Evolutionary conservation across 2,888 invertebrate genomes (phyloP).

Genomic region (Lasioglossum villosulum): DNA sequence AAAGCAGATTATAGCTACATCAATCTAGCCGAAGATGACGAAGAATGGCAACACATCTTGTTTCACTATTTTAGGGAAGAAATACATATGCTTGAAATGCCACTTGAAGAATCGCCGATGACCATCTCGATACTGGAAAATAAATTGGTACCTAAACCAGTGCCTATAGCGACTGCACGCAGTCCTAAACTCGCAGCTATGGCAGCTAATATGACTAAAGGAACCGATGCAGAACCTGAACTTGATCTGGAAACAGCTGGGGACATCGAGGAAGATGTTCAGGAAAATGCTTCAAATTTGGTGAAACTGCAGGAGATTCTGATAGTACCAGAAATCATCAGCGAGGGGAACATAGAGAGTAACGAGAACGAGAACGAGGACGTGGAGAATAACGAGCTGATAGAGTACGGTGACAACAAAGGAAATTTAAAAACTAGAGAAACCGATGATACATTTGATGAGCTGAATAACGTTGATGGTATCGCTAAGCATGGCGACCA

Average conservation of each 20-base stretch:
- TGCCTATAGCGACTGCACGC: slow-evolving; percentile 78
- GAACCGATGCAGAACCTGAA: slow-evolving; percentile 65
- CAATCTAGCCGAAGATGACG: slow-evolving; percentile 47
- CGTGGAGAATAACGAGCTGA: neutral
- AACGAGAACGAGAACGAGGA: slow-evolving; percentile 14
- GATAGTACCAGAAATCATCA: slow-evolving; percentile 70
- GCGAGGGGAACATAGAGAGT: slow-evolving; percentile 37
- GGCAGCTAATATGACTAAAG: slow-evolving; percentile 81
- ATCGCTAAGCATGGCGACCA: slow-evolving; percentile 6
- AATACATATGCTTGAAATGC: slow-evolving; percentile 78
- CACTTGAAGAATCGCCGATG: slow-evolving; percentile 64
- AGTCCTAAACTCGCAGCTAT: slow-evolving; percentile 82
- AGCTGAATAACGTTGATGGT: slow-evolving; percentile 14
- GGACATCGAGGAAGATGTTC: slow-evolving; percentile 64
- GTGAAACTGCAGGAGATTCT: slow-evolving; percentile 77
- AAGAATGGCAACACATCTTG: slow-evolving; percentile 61
- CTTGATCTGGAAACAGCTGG: slow-evolving; percentile 58
- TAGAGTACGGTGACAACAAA: slow-evolving; percentile 34
- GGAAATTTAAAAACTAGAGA: neutral
- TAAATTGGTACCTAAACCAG: slow-evolving; percentile 68
- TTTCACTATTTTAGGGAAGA: slow-evolving; percentile 80
- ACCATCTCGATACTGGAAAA: slow-evolving; percentile 50
- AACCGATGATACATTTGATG: slow-evolving; percentile 4
- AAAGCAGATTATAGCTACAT: slow-evolving; percentile 47
- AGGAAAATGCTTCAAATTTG: slow-evolving; percentile 61